phyloP scores from a whole-genome alignment of 2,888 invertebrate species.

The Tetramorium bicarinatum region DNA sequence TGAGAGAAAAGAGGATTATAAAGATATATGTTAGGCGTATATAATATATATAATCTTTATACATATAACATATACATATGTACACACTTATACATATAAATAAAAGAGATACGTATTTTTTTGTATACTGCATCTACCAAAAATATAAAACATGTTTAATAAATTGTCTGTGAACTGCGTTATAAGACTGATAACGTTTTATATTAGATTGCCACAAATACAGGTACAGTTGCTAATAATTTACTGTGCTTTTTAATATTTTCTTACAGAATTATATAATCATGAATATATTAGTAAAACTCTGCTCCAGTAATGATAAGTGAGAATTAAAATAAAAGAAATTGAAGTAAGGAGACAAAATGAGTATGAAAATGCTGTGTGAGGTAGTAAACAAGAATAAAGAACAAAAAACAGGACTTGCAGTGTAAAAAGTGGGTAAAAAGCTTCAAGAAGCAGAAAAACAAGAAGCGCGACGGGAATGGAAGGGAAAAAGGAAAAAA shows the following conservation, averaged over 20 bases:
- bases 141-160: neutral
- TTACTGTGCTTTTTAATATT: neutral
- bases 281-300: neutral
- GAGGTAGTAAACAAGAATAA: conserved; percentile 7
- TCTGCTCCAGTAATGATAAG: neutral
- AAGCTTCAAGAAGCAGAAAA: neutral
- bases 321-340: conserved; percentile 9
- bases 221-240: neutral
- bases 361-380: neutral
- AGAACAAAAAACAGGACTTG: conserved; percentile 9
- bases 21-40: neutral
- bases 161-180: neutral
- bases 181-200: neutral
- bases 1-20: neutral
- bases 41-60: neutral
- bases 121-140: neutral
- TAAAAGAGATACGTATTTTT: neutral
- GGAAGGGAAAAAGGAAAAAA: neutral
- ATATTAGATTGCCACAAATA: neutral
- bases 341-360: conserved; percentile 8
- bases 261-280: neutral
- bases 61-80: too few relatives aligned
- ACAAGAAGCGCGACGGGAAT: neutral
- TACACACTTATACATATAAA: neutral
- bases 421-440: neutral